Base-by-base conservation (phyloP, 2,113 vertebrate species). In the Poecilia latipinna region DNA sequence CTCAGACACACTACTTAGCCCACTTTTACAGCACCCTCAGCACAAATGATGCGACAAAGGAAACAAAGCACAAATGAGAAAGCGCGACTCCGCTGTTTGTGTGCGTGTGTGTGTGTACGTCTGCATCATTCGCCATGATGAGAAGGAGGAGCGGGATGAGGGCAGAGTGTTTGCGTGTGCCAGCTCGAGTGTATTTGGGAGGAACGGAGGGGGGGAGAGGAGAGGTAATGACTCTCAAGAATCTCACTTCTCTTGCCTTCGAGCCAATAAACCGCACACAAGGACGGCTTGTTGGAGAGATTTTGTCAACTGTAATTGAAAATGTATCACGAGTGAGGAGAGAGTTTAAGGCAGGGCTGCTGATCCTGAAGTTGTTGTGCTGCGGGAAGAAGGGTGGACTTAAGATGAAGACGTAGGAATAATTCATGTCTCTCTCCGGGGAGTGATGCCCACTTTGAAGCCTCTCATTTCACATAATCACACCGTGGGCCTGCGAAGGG, bases 381-480 rank as follows among this genome's bases (percentile, higher is more conserved):
- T 44, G 15, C 69, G 77, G 39, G 66, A 51, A 68, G 42, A 66
- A 24, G 51, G 51, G 63, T 28, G 2, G 17, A 15, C 32, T 57
- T n/a, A 74, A 78, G 81, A 78, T 65, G 80, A 64, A 85, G 79
- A 79, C 65, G 74, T 24, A 60, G 80, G 86, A 88, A 91, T 89
- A 88, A 92, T 89, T 91, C 83, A 92, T 86, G 78, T 75, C 79
- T 88, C 89, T 88, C 89, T 75, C 82, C 19, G 15, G 89, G 86
- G 86, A 87, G 69, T 12, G 48, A 44, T 24, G 81, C 67, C 31
- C 42, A 74, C 87, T 89, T 91, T 89, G 88, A 92, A 90, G 86
- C 73, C 66, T 82, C 63, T 76, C n/a, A 44, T 87, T 90, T 88
- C 64, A 80, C 61, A 80, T 84, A 79, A 84, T 83, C 82, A 28